Conservation (phyloP, 2,113 vertebrate genomes). For the Tragelaphus buxtoni region DNA sequence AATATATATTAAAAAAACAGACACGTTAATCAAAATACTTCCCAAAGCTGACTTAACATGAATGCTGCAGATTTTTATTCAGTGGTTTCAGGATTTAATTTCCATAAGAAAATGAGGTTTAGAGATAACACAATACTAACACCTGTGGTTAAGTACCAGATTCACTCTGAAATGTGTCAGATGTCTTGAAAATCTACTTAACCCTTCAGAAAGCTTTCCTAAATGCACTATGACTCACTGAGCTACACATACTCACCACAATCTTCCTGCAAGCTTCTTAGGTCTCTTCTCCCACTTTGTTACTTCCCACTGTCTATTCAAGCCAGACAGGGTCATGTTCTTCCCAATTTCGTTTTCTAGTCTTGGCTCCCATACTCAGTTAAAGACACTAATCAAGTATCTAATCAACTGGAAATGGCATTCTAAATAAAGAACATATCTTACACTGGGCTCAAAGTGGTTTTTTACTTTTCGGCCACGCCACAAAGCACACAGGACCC, state of each 20-base stretch:
- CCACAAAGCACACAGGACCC: neutral
- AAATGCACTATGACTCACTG: accelerated
- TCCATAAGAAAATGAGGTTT: neutral
- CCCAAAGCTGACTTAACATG: neutral
- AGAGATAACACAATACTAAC: neutral
- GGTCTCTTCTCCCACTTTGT: neutral
- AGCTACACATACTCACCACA: neutral
- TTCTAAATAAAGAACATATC: neutral
- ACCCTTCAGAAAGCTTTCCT: neutral
- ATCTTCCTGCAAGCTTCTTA: neutral
- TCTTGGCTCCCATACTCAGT: neutral
- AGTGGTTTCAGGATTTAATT: neutral
- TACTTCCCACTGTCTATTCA: neutral
- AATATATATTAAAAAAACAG: neutral
- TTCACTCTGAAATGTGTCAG: neutral
- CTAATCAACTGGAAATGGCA: neutral
- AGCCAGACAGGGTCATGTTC: neutral
- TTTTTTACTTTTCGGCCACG: neutral
- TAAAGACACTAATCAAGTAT: neutral
- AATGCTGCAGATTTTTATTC: neutral
- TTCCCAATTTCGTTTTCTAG: neutral
- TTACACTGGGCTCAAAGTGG: neutral
- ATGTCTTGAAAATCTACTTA: too few species aligned
- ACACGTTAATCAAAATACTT: neutral
- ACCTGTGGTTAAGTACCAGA: accelerated